phyloP scores from a whole-genome alignment of 2,113 vertebrate genomes.

The Synchiropus splendidus region DNA sequence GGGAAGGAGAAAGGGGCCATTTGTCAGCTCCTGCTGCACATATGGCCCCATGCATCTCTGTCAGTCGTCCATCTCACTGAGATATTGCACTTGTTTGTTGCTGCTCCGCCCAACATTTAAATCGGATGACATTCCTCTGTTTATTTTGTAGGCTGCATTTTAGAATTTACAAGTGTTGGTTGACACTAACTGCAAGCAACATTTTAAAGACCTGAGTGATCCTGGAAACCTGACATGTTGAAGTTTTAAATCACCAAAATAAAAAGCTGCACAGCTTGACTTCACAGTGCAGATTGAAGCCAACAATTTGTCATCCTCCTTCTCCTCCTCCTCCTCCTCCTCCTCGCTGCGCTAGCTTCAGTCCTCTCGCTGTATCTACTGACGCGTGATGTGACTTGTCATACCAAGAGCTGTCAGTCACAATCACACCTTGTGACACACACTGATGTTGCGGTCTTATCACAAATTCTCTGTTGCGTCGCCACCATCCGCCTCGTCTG shows the following conservation, averaged over 20 bases:
- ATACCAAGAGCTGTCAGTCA: constrained; percentile 29
- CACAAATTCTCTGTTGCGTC: no score
- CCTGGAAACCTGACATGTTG: background rate
- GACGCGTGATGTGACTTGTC: constrained; percentile 18
- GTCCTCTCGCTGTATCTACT: background rate
- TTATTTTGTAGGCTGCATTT: no score
- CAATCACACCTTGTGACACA: constrained; percentile 1
- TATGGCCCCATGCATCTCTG: constrained; percentile 26
- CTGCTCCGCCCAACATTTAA: no score
- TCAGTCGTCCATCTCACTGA: no score
- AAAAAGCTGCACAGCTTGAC: background rate
- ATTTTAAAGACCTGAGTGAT: no score
- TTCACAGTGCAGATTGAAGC: background rate
- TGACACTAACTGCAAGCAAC: background rate
- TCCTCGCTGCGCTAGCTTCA: background rate
- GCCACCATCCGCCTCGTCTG: background rate
- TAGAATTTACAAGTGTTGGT: no score
- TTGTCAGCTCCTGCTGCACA: no score
- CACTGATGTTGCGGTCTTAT: no score
- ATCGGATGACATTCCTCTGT: no score
- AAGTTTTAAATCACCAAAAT: no score
- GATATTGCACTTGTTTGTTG: no score
- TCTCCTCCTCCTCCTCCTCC: background rate
- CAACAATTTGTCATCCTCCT: background rate
- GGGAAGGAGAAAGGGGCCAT: no score